Evolutionary conservation across 1,140 invertebrate species (phyloP), one percentile per base, ranked within the genome.

Genomic region (Ridgeia piscesae): DNA sequence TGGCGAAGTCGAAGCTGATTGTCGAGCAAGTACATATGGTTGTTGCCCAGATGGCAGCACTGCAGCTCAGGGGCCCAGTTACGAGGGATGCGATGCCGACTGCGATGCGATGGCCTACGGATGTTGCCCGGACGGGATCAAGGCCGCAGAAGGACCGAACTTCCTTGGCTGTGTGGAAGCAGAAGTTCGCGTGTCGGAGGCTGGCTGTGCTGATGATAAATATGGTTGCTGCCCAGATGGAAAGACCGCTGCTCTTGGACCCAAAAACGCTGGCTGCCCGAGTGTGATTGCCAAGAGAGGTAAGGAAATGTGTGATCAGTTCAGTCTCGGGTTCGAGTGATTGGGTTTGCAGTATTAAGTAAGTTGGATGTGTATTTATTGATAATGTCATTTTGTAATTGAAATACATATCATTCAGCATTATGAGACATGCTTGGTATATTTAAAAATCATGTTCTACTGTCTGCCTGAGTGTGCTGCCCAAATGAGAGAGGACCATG

Each of bases 91-190:
- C 95, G 96, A 35, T 33, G 17, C 35, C 33, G 34, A 77, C 31
- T 88, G 48, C 33, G 91, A 91, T 91, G 33, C 17, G 11, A 92
- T 88, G 42, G 88, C 34, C 77, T 89, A 92, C 88, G 98, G 98
- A 33, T 99, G 99, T 95, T 99, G 99, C 95, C 97, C 97, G 27
- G 99, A 99, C 96, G 98, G 98, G 0, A 96, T 98, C 88, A 98
- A 97, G 0, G 95, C 97, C 58, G 98, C 98, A 33, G 97, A 97
- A 94, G 98, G 98, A 91, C 97, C 97, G 0, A 97, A 97, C 93
- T 96, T 97, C 88, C 97, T 98, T 95, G 98, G 98, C 1, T 99
- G 98, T 91, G 34, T 31, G 34, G 34, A 33, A 33, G 35, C n/a
- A n/a, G n/a, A n/a, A n/a, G n/a, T n/a, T n/a, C n/a, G 42, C 93